Base-by-base conservation (phyloP, 1,140 invertebrate genomes). In the Anastrepha ludens region DNA sequence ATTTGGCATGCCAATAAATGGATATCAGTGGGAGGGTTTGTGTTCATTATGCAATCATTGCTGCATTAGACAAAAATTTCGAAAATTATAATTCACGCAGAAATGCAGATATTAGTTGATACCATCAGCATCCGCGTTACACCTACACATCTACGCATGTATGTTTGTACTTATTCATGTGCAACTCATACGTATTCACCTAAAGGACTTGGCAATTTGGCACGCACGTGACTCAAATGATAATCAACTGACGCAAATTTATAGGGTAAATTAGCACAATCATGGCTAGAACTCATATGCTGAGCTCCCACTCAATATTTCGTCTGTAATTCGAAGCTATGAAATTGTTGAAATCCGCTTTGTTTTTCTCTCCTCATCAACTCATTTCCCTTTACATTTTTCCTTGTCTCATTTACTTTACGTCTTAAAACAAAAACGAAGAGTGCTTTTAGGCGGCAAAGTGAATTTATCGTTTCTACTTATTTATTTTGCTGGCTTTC, bases 191-290 rank as follows among this genome's bases (percentile, higher is more conserved):
- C n/a, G n/a, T 81, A 29, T 81, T 81, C 47, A 17, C 74, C 9
- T 20, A 17, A 55, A 81, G 74, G 74, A 81, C 74, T 81, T 55
- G 9, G 74, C 74, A 81, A 81, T 81, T 81, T 58, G 47, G 74
- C 74, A 81, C 74, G 74, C 47, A 81, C 74, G 74, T 81, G 74
- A 81, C 20, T 50, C 44, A 81, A 15, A 81, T 81, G 74, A 81
- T 81, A 81, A 81, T 81, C 74, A 81, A 81, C 39, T 55, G 20
- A 20, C 17, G 74, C 20, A 20, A 81, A 81, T 81, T 81, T 81
- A 81, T 81, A 55, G 44, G 47, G 47, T 81, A 81, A 81, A 81
- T 81, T 81, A 81, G 44, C 47, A 55, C 74, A 55, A 81, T 55
- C 13, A 74, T 74, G 67, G 67, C 67, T 74, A 41, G 44, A 39